phyloP scores from a whole-genome alignment of 1,140 invertebrate species.

The Diorhabda elongata region DNA sequence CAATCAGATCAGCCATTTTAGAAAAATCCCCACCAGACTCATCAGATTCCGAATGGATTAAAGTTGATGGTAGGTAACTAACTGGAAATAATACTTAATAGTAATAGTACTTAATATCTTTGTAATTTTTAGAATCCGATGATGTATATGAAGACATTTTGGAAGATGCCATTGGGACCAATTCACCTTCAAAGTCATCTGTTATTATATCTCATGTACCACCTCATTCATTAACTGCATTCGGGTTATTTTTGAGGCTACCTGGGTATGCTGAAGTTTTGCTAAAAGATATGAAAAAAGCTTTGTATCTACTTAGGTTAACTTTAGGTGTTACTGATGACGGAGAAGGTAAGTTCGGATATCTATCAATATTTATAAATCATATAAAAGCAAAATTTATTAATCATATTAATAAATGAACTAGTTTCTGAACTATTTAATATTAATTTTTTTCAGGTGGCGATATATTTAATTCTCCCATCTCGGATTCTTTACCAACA shows the following conservation, averaged over 20 bases:
- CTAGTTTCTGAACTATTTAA: not conserved
- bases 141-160: constrained; percentile 67
- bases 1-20: constrained; percentile 50
- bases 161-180: constrained; percentile 46
- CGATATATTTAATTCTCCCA: constrained; percentile 70
- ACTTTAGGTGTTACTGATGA: constrained; percentile 87
- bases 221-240: constrained; percentile 83
- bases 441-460: constrained; percentile 47
- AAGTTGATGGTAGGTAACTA: constrained; percentile 45
- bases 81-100: constrained; percentile 35
- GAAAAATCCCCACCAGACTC: constrained; percentile 54
- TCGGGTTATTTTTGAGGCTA: constrained; percentile 80
- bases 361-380: no score
- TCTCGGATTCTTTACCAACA: constrained; percentile 75
- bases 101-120: no score
- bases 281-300: constrained; percentile 75
- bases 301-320: constrained; percentile 78
- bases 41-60: constrained; percentile 69
- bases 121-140: constrained; percentile 48
- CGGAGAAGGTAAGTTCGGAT: constrained; percentile 71
- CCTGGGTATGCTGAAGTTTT: constrained; percentile 87
- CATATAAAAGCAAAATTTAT: no score
- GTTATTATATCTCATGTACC: constrained; percentile 60
- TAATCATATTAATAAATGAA: no score
- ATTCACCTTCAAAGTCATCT: constrained; percentile 44